These are phyloP conservation scores for Glaucidium brasilianum DNA, from an alignment of 2,113 vertebrate genomes.

Conservation along the genomic window DNA sequence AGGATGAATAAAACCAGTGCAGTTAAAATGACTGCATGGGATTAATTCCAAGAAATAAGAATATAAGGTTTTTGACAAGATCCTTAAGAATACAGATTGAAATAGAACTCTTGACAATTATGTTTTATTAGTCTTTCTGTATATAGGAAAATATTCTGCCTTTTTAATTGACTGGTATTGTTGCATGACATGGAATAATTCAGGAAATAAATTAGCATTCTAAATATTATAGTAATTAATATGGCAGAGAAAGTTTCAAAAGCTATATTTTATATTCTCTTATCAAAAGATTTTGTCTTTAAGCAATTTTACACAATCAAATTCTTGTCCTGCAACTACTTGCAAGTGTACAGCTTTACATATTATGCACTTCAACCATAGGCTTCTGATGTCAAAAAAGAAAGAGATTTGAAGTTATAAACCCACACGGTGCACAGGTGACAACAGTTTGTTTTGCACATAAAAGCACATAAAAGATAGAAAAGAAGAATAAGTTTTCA, in stretches of 20 bases:
- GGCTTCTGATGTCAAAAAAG: neutral
- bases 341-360: neutral
- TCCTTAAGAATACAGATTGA: neutral
- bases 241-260: neutral
- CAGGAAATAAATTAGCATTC: neutral
- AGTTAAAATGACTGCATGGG: neutral
- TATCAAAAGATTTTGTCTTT: neutral
- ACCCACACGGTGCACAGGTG: no score
- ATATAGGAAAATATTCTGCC: neutral
- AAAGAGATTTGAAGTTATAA: neutral
- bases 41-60: conserved; percentile 1
- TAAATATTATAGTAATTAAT: neutral
- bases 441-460: neutral
- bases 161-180: neutral
- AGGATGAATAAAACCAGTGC: conserved; percentile 14
- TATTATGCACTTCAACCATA: neutral
- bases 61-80: neutral
- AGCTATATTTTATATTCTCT: neutral
- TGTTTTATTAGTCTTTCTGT: neutral
- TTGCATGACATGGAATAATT: neutral
- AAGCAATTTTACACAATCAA: neutral
- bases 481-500: neutral
- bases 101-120: neutral
- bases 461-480: neutral
- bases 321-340: neutral